Evolutionary conservation across 92 coral and sea anemone species (phyloP), one percentile per base, ranked within the genome.

Genomic region (Porites evermanni): DNA sequence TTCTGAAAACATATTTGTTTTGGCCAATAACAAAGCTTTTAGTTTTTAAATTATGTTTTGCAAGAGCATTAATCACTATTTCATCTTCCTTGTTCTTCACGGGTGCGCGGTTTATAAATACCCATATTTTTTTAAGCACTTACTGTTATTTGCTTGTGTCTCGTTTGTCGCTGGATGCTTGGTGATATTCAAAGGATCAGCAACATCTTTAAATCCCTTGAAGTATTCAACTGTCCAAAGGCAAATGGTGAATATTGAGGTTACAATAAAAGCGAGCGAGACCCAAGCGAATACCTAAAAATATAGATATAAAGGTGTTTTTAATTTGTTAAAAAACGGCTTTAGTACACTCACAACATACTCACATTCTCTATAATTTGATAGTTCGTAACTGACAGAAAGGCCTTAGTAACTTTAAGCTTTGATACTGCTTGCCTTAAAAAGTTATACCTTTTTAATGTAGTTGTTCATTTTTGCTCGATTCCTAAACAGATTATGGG

Each of bases 251-350:
- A 95, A 87, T 58, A 97, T 95, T 0, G 99, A 97, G 0, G 91
- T 87, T 19, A 97, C 94, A 16, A 97, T 95, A 69, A 95, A 97
- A 10, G 89, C 91, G 68, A 97, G 79, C 16, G 98, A 97, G 10
- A 95, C 96, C 99, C 99, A 96, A 19, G 97, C 98, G 67, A 95
- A 96, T 19, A 96, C 98, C 99, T 96, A 71, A 14, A 24, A 78
- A 1, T 29, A 3, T 16, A 16, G 21, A 14, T 61, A 51, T 23
- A 51, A 52, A 26, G 29, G 65, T 47, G 60, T 9, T 38, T 38
- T 38, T 38, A 38, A 38, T 38, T 38, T 38, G 5, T 38, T 38
- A 4, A 38, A 38, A 38, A 38, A 38, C 7, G 47, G 47, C 47
- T 38, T 38, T 4, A 19, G 17, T 6, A 38, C 47, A 0, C 47